Percentiles rank a stretch among this genome's conserved stretches.
These are phyloP conservation scores for Philereme vetulata DNA, from an alignment of 2,888 invertebrate species.

Conservation along the genomic window DNA sequence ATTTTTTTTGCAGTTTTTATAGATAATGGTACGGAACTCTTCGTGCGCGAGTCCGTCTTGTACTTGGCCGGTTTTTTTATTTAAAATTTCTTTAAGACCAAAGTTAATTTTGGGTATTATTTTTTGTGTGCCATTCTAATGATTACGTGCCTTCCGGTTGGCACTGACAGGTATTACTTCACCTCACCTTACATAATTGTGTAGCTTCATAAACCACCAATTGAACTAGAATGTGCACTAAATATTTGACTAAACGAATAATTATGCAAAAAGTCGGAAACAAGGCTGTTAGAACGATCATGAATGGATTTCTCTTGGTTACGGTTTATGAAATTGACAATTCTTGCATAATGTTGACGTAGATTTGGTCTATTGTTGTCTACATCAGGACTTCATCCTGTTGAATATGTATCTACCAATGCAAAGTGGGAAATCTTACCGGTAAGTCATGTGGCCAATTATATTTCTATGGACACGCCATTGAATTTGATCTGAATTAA, in stretches of 20 bases:
- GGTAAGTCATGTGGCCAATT: too few relatives aligned
- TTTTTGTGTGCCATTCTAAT: not conserved
- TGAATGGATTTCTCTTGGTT: slow-evolving; percentile 29
- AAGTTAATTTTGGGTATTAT: not conserved
- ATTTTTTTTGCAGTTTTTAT: too few relatives aligned
- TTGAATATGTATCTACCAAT: not conserved
- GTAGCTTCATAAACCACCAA: slow-evolving; percentile 13
- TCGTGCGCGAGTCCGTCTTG: too few relatives aligned
- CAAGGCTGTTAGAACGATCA: slow-evolving; percentile 21
- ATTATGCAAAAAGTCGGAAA: slow-evolving; percentile 21
- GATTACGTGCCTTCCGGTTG: not conserved
- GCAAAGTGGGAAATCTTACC: too few relatives aligned
- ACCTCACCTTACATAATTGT: slow-evolving; percentile 9
- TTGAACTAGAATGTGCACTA: slow-evolving; percentile 21
- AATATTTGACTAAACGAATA: slow-evolving; percentile 19
- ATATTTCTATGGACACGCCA: too few relatives aligned
- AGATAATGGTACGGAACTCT: too few relatives aligned
- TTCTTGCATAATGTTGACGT: slow-evolving; percentile 9
- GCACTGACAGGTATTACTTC: not conserved
- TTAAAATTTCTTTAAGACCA: too few relatives aligned
- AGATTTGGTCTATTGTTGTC: not conserved
- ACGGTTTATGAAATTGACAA: slow-evolving; percentile 15
- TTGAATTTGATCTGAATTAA: too few relatives aligned
- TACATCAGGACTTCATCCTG: not conserved
- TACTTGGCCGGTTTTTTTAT: too few relatives aligned